Conservation (phyloP, 2,797 vertebrate species). For the Thalassophryne amazonica region DNA sequence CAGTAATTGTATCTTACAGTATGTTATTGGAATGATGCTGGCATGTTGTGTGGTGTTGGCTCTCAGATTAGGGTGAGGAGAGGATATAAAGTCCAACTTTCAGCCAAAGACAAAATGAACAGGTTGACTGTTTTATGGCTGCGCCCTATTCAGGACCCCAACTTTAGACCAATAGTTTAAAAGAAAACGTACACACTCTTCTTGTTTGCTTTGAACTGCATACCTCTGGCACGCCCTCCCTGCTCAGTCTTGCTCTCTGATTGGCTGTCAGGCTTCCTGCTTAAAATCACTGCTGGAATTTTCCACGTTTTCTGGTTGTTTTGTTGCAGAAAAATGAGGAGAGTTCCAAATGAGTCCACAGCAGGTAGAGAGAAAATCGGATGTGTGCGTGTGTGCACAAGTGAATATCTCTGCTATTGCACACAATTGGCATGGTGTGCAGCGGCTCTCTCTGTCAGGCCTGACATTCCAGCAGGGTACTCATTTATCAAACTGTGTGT, state of each 20-base stretch:
- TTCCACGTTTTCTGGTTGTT: constrained; percentile 47
- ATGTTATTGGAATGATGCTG: neutral
- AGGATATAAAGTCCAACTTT: neutral
- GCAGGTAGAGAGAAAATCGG: constrained; percentile 15
- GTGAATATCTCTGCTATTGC: constrained; percentile 39
- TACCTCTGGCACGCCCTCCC: neutral
- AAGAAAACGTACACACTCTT: neutral
- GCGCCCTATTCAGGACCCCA: neutral
- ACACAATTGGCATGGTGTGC: constrained; percentile 45
- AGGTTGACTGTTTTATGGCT: no score
- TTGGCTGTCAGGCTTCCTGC: constrained; percentile 30
- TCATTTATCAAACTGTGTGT: no score
- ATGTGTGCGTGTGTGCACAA: no score
- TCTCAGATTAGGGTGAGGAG: neutral
- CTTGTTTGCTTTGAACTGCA: neutral
- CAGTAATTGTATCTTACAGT: constrained; percentile 16
- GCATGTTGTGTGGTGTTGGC: constrained; percentile 2
- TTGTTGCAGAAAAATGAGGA: constrained; percentile 35
- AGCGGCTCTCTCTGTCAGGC: constrained; percentile 55
- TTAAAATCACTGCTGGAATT: constrained; percentile 51
- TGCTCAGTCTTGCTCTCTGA: constrained; percentile 12
- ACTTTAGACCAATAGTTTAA: neutral
- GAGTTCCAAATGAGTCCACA: constrained; percentile 44
- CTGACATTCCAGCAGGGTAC: constrained; percentile 69
- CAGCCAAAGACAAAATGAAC: neutral